phyloP scores from a whole-genome alignment of 2,888 invertebrate species.

The Neuroscelio doddi region DNA sequence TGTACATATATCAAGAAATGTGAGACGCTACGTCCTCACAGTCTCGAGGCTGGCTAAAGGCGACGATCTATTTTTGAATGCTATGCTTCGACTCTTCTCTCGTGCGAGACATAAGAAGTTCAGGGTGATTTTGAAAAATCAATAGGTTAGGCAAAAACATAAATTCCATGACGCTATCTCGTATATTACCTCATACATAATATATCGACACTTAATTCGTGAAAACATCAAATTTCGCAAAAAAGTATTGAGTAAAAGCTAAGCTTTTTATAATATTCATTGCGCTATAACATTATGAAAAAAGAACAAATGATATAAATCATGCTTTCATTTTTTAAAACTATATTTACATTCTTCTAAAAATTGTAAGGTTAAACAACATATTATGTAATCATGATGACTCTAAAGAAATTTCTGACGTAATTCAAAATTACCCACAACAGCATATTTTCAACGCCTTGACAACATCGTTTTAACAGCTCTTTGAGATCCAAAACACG shows the following conservation, averaged over 20 bases:
- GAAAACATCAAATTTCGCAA: too few species aligned
- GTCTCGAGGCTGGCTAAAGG: constrained; percentile 24
- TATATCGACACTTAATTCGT: too few species aligned
- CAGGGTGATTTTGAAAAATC: constrained; percentile 27
- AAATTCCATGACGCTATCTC: too few species aligned
- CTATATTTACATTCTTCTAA: too few species aligned
- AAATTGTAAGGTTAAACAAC: too few species aligned
- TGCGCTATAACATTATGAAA: not conserved
- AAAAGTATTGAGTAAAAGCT: not conserved
- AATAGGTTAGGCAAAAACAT: too few species aligned
- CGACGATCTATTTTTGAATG: constrained; percentile 33
- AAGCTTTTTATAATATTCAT: not conserved
- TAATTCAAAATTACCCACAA: constrained; percentile 5
- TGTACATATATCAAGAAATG: constrained; percentile 9
- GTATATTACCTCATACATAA: too few species aligned
- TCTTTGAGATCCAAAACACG: constrained; percentile 12
- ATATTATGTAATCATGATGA: too few species aligned
- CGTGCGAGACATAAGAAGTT: constrained; percentile 30
- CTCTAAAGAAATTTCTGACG: not conserved
- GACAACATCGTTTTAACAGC: constrained; percentile 13
- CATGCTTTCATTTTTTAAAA: too few species aligned
- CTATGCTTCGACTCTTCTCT: constrained; percentile 22
- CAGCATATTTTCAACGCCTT: constrained; percentile 8
- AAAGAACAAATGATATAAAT: too few species aligned
- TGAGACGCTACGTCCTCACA: constrained; percentile 23